Conservation (phyloP, 2,797 vertebrate species). For the Scolopax rusticola region DNA sequence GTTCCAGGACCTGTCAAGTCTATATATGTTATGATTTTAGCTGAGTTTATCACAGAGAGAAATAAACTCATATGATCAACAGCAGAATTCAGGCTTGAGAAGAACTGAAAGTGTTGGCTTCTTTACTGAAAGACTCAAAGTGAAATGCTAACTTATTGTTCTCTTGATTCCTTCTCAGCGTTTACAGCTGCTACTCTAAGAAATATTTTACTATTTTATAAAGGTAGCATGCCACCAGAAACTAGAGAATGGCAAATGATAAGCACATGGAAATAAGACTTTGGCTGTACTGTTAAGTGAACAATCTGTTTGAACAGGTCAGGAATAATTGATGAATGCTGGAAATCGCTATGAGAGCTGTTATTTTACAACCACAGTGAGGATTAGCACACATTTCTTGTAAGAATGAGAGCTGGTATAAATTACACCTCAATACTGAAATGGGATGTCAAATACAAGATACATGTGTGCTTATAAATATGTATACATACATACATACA, state of each 20-base stretch:
- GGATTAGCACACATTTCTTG: not conserved
- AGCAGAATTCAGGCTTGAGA: not conserved
- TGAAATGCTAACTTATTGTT: not conserved
- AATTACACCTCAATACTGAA: not conserved
- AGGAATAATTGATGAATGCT: constrained; percentile 23
- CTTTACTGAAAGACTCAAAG: not conserved
- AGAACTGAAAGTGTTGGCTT: not conserved
- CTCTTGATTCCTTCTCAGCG: not conserved
- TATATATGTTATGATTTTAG: not conserved
- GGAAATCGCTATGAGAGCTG: not conserved
- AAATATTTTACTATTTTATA: constrained; percentile 10
- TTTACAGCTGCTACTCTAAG: not conserved
- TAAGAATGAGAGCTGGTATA: not conserved
- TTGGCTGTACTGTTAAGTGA: not conserved
- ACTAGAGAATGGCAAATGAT: not conserved
- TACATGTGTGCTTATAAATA: not conserved
- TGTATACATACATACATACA: not conserved
- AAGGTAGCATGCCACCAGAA: not conserved
- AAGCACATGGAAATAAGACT: not conserved
- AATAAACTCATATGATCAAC: not conserved
- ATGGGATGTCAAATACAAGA: not conserved
- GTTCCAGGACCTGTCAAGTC: not conserved
- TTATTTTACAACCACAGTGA: not conserved
- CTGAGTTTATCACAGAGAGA: not conserved
- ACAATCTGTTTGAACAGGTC: not conserved